Evolutionary conservation across 2,797 vertebrate genomes (phyloP), one percentile per base, ranked within the genome.

Genomic region (Neoniphon sammara): DNA sequence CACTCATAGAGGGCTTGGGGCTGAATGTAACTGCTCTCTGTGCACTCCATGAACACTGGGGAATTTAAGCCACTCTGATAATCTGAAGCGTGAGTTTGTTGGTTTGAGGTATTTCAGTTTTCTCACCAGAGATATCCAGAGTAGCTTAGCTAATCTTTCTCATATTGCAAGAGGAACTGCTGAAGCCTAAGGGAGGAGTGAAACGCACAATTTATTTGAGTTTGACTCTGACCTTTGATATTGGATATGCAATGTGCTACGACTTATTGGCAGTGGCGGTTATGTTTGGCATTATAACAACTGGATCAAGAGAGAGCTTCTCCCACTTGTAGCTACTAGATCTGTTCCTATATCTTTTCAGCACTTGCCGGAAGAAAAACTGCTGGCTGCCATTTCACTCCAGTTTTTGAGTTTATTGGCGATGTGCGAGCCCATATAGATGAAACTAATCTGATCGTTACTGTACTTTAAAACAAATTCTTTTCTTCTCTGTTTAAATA

Each of bases 191-290:
- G 23, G 25, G 21, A 11, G 17, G 44, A 71, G 49, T 17, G 21
- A 65, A 50, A 63, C 52, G 25, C 36, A 66, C 15, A 17, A 44
- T 11, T 54, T 76, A 12, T 42, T 42, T 15, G 39, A 59, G 46
- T 30, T 46, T 23, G 23, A 53, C 59, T 70, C 8, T 67, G 52
- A 69, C 60, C 66, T 77, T 75, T 70, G 57, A 81, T 46, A 64
- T 67, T 58, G 31, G 17, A 20, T 25, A n/a, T 44, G 36, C 39
- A 68, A 81, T 62, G 47, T 54, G 12, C 17, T 31, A 15, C 14
- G 2, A 52, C 60, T 82, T 31, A 27, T 14, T 52, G 10, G 46
- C 46, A 69, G 52, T 2, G 1, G 23, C 47, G 39, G 59, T 49
- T 60, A 21, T 31, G 47, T 25, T 70, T 47, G 47, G 44, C 8